Evolutionary conservation across 2,888 invertebrate species (phyloP), one percentile per base, ranked within the genome.

Genomic region (Dryobotodes eremita): DNA sequence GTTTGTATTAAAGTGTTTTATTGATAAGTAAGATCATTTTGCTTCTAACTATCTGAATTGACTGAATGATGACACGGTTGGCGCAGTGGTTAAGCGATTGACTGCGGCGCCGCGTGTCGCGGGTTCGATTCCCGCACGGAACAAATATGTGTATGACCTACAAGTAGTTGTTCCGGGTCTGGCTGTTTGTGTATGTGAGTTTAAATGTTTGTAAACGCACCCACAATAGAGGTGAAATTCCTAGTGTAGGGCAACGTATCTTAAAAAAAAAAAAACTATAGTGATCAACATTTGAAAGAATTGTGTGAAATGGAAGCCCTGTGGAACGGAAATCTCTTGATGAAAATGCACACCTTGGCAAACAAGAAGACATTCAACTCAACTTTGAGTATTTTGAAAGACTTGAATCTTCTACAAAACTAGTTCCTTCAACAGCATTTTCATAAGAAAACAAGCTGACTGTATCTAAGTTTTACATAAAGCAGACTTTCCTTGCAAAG

Each of bases 401-500:
- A 66, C 42, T 57, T 20, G 0, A 15, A 31, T 0, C 17, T 57
- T 53, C 50, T n/a, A 23, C 17, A 20, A 71, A 83, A 80, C 73
- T 74, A 79, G 68, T 75, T 80, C n/a, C 57, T 31, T 59, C 15
- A 61, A 61, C 46, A 57, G 57, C 8, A 46, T 50, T 62, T n/a
- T 65, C 75, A 77, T 77, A 74, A 65, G 65, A 88, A 85, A 85
- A 86, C 70, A 80, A 85, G 71, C 78, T 77, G 46, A 68, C 65
- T 70, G 65, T 79, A 61, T 80, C 74, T 83, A 88, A 90, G 84
- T 83, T 89, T 79, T 80, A 85, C 84, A 81, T 85, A 81, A 88
- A 89, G 83, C 87, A 88, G 86, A 90, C 86, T 92, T 88, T 85
- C 75, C 80, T 85, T 26, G 62, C 85, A 94, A 95, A 95, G 95